Evolutionary conservation across 2,888 invertebrate genomes (phyloP), one percentile per base, ranked within the genome.

Genomic region (Drosophila mercatorum): DNA sequence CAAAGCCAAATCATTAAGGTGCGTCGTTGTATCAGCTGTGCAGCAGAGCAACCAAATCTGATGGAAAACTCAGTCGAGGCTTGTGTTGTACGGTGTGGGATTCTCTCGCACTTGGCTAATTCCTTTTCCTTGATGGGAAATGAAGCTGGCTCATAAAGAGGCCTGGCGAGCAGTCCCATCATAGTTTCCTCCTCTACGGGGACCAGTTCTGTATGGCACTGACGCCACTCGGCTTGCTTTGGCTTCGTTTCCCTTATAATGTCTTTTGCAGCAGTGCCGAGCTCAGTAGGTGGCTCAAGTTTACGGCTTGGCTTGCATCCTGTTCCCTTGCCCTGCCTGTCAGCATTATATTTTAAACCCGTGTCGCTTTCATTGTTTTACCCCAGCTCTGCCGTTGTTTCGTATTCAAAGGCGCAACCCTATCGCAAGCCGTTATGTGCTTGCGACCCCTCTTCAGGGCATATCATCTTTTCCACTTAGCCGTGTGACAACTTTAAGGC

Each of bases 331-430:
- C 49, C 56, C 58, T 72, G 64, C 49, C 64, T 60, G 65, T 57
- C 72, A 63, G 68, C 73, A 73, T 62, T 82, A 78, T 76, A 68
- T 73, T 68, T 71, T 68, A 68, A 68, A 58, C 65, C 70, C 72
- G 70, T 76, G 72, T 74, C 65, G 72, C 76, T 68, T 68, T 76
- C 67, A 76, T 84, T 87, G 80, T 83, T 67, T 80, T 58, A 56
- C 40, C 47, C 61, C 47, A 43, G 63, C 31, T n/a, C 56, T 51
- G 59, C 51, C 63, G 59, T 65, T 68, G 59, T 67, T 69, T 70
- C 58, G 72, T 58, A 84, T 84, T 75, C 80, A 84, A 72, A 59
- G 22, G 53, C 26, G 47, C 10, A 41, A 40, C 12, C 47, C 36
- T 44, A 34, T 34, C 40, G 40, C 58, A 75, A 70, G 61, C 74